phyloP scores from a whole-genome alignment of 2,888 invertebrate species.

The Caenorhabditis imperialis region DNA sequence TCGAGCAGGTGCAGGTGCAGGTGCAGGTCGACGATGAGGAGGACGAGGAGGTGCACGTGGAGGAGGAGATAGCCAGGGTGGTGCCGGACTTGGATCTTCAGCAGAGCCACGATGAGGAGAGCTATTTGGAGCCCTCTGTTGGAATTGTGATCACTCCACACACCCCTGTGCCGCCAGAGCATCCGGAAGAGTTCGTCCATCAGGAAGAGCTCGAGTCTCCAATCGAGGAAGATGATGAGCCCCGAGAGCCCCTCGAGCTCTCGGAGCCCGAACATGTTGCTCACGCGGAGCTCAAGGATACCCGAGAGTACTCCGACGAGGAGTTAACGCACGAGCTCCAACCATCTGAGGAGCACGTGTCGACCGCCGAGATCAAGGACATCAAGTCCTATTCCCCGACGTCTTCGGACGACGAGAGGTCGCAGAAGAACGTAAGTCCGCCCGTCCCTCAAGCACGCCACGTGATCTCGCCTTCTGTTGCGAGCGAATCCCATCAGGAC shows the following conservation, averaged over 20 bases:
- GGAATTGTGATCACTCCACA: slow-evolving; percentile 60
- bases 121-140: slow-evolving; percentile 27
- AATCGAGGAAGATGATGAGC: no score
- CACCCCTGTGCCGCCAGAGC: slow-evolving; percentile 53
- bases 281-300: slow-evolving; percentile 54
- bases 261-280: slow-evolving; percentile 55
- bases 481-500: slow-evolving; percentile 20
- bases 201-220: no score
- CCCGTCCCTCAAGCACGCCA: slow-evolving; percentile 29
- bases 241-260: slow-evolving; percentile 55
- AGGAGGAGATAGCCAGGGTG: neutral
- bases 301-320: slow-evolving; percentile 44
- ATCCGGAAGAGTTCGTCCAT: slow-evolving; percentile 50
- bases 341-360: slow-evolving; percentile 53
- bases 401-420: slow-evolving; percentile 40
- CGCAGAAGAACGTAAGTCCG: slow-evolving; percentile 31
- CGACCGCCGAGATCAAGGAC: slow-evolving; percentile 48
- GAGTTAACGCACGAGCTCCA: slow-evolving; percentile 38
- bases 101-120: slow-evolving; percentile 9
- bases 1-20: no score
- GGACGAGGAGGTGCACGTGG: neutral
- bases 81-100: slow-evolving; percentile 8
- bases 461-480: slow-evolving; percentile 31
- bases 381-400: slow-evolving; percentile 42
- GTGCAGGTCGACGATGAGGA: neutral